Base-by-base conservation (phyloP, 2,113 vertebrate genomes). In the Indicator maculatus region DNA sequence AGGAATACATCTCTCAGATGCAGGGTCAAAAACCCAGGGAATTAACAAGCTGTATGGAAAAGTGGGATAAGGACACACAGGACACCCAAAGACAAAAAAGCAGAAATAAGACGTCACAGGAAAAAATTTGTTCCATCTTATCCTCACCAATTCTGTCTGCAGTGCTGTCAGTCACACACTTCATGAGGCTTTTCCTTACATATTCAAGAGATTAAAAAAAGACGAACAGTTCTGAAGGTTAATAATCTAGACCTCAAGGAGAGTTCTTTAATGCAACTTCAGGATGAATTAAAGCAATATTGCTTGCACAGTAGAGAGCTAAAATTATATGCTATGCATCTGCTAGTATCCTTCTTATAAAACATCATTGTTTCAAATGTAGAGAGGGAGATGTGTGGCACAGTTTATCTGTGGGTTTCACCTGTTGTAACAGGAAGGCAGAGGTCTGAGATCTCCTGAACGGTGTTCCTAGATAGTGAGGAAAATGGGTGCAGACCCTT, bases 111-210 rank as follows among this genome's bases (percentile, higher is more conserved):
- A 28, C 31, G 31, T 60, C 73, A 69, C 84, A 78, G 71, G 56
- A 63, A 63, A 53, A 55, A 16, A 5, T 9, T 45, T 15, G 11
- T 39, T 28, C 19, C 27, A 15, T 72, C 47, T 75, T 86, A 26
- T 17, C 12, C 14, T 60, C 10, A 45, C 58, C 28, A 81, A 14
- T 95, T 92, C 15, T 74, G 18, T 44, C 28, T 76, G 5, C 41
- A 17, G 7, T 23, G 18, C 45, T 83, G 45, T 58, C 33, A n/a
- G 24, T 63, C 27, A 69, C 17, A 55, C 0, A 0, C 55, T 58
- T 82, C 18, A 20, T 66, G 30, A 75, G 39, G 16, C 28, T 71
- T 88, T 85, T 79, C 55, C 36, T 86, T 47, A 38, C 3, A 11
- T 52, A 47, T 36, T 5, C 63, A 64, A 64, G 36, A 60, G 38